These are phyloP conservation scores for Mionectes olivaceus DNA, from an alignment of 2,797 vertebrate genomes.

Conservation along the genomic window DNA sequence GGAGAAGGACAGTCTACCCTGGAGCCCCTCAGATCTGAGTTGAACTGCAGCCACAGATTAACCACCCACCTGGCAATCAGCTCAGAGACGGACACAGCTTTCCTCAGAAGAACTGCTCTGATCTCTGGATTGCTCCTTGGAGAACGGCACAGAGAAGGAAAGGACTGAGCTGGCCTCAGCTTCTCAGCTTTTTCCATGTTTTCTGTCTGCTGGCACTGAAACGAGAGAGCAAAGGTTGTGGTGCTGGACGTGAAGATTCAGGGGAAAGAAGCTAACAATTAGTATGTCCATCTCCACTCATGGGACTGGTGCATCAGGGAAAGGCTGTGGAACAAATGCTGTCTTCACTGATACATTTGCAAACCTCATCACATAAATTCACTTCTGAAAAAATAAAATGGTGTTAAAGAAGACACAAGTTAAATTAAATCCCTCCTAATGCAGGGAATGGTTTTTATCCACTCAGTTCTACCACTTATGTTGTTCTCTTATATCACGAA, in stretches of 20 bases:
- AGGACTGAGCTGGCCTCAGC: slow-evolving; percentile 4
- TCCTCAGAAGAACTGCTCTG: slow-evolving; percentile 12
- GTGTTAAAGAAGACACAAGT: background rate
- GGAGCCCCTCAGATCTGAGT: background rate
- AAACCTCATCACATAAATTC: background rate
- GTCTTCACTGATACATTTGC: background rate
- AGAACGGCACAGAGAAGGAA: background rate
- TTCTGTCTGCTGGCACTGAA: background rate
- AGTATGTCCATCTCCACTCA: background rate
- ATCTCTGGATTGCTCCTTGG: background rate
- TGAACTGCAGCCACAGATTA: background rate
- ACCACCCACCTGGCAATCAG: slow-evolving; percentile 63
- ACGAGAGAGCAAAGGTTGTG: background rate
- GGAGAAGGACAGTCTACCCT: background rate
- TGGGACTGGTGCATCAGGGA: background rate
- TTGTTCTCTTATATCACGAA: background rate
- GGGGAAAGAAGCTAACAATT: background rate
- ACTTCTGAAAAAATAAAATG: background rate
- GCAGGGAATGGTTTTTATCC: background rate
- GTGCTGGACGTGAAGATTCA: background rate
- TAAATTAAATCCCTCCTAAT: background rate
- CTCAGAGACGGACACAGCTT: slow-evolving; percentile 48
- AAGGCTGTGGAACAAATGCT: background rate
- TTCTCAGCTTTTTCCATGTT: slow-evolving; percentile 30
- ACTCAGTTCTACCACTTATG: background rate